These are phyloP conservation scores for Melikaiella ostensackeni DNA, from an alignment of 2,888 invertebrate species.

Conservation along the genomic window DNA sequence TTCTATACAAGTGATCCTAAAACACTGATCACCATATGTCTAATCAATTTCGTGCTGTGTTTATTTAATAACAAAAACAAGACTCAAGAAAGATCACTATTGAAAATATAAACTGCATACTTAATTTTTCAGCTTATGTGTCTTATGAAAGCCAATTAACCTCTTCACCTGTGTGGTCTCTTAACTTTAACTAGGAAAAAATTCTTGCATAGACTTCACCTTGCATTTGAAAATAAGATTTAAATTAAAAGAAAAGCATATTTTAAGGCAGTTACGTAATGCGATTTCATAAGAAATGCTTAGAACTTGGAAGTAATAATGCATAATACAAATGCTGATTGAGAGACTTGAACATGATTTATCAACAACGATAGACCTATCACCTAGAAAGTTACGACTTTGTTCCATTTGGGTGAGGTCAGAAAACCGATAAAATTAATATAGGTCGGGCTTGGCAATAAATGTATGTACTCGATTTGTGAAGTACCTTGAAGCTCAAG, in stretches of 20 bases:
- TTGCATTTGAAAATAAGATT: not conserved
- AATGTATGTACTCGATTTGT: not conserved
- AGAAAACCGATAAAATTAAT: slow-evolving; percentile 28
- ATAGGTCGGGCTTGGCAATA: not conserved
- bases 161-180: no score
- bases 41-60: not conserved
- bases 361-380: slow-evolving; percentile 14
- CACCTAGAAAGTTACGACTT: slow-evolving; percentile 28
- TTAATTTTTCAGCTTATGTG: not conserved
- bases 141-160: slow-evolving; percentile 8
- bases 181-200: not conserved
- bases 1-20: not conserved
- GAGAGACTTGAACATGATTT: slow-evolving; percentile 2
- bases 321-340: slow-evolving; percentile 20
- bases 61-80: no score
- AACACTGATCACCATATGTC: not conserved
- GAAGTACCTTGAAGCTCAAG: not conserved
- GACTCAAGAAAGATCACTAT: no score
- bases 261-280: not conserved
- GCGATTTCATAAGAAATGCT: not conserved
- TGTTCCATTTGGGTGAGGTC: slow-evolving; percentile 1
- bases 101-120: no score
- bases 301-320: not conserved
- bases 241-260: not conserved
- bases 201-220: not conserved